Evolutionary conservation across 2,113 vertebrate genomes (phyloP).

Genomic region (Laticauda laticaudata): DNA sequence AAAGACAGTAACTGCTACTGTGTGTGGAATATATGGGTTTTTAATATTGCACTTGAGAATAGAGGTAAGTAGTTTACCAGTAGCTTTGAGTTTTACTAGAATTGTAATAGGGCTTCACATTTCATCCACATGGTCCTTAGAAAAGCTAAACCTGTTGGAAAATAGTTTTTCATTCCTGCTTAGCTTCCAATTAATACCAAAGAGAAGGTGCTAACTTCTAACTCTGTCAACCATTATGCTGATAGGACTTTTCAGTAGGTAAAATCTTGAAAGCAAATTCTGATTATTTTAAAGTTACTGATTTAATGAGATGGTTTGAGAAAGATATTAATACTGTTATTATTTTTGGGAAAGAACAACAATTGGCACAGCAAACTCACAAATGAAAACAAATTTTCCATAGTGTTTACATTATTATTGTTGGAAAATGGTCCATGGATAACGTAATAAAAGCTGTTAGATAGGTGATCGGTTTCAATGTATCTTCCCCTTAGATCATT

Average conservation of each 20-base stretch:
- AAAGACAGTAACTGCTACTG: slow-evolving; percentile 27
- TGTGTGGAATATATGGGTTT: slow-evolving; percentile 24
- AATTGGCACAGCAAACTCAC: neutral
- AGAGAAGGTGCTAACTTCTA: slow-evolving; percentile 26
- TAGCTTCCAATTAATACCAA: neutral
- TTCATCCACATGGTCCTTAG: slow-evolving; percentile 21
- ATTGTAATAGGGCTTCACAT: slow-evolving; percentile 20
- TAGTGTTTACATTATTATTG: neutral
- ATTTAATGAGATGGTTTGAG: neutral
- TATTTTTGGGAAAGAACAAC: neutral
- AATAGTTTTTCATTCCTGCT: slow-evolving; percentile 26
- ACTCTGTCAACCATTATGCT: neutral
- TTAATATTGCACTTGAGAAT: slow-evolving; percentile 30
- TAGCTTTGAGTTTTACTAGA: slow-evolving; percentile 32
- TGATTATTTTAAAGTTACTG: neutral
- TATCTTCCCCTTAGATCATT: neutral
- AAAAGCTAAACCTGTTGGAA: slow-evolving; percentile 31
- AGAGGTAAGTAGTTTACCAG: slow-evolving; percentile 24
- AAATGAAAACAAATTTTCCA: neutral
- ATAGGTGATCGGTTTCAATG: neutral
- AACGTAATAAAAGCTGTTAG: neutral
- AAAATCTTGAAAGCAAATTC: neutral
- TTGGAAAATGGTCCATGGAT: neutral
- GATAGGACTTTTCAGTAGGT: neutral
- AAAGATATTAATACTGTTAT: neutral